Evolutionary conservation across 2,888 invertebrate species (phyloP).

Genomic region (Pandemis cinnamomeana): DNA sequence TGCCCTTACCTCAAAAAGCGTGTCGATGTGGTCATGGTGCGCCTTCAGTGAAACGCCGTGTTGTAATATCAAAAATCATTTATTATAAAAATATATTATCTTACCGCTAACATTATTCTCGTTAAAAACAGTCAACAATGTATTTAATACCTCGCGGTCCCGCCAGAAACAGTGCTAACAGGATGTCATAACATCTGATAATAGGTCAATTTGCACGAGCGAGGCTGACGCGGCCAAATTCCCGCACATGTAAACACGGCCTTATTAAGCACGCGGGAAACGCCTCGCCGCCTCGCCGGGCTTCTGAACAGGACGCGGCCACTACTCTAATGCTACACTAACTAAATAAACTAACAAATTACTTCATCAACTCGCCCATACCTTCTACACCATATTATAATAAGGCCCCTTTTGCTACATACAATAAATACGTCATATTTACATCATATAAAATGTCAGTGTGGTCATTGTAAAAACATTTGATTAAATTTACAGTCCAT

Average conservation of each 20-base stretch:
- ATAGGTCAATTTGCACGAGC: neutral
- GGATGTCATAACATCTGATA: neutral
- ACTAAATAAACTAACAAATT: conserved; percentile 33
- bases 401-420: conserved; percentile 39
- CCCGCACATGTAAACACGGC: neutral
- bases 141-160: neutral
- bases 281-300: neutral
- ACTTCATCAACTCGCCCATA: conserved; percentile 24
- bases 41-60: conserved; percentile 47
- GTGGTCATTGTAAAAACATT: conserved; percentile 3
- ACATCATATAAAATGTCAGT: conserved; percentile 33
- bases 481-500: neutral
- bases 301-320: conserved; percentile 24
- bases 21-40: neutral
- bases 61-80: conserved; percentile 55
- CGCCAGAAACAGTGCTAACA: neutral
- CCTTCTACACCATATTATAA: conserved; percentile 13
- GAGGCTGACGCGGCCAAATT: neutral
- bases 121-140: conserved; percentile 34
- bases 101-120: conserved; percentile 47
- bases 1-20: neutral
- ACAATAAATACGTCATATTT: conserved; percentile 37
- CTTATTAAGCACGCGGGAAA: neutral
- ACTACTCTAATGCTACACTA: conserved; percentile 39
- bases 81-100: conserved; percentile 66